Evolutionary conservation across 2,888 invertebrate species (phyloP), one percentile per base, ranked within the genome.

Genomic region (Parasteatoda lunata): DNA sequence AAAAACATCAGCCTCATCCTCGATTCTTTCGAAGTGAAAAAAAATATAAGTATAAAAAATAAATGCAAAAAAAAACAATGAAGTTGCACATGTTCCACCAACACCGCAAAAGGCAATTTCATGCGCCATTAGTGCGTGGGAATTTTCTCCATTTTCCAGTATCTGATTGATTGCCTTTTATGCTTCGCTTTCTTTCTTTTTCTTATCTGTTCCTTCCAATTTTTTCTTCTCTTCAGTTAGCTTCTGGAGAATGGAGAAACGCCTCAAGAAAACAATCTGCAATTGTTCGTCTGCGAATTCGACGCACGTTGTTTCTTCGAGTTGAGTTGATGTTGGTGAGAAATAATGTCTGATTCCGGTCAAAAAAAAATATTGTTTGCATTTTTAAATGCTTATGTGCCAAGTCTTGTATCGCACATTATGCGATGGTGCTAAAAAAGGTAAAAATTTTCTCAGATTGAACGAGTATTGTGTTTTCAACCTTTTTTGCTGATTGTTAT

Each of bases 51-150:
- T 59, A 59, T 9, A 45, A 64, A 66, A 69, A 65, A 72, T 30
- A 78, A 52, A 52, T 47, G 69, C 11, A 77, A 52, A 66, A 79
- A 71, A 81, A 81, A 81, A 75, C 59, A 75, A 49, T 30, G 59
- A 75, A 76, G 75, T 69, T 81, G 81, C 75, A 75, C 81, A 75
- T 81, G 84, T 84, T 73, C 77, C 64, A 79, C 84, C 73, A 75
- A 73, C 84, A 84, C 84, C 84, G 84, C 84, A 84, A 79, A 79
- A 84, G 78, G 72, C 84, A 84, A 84, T 84, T 84, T 84, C 84
- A 84, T 77, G 84, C 84, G 78, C 84, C 84, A 84, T 84, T 84
- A 84, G 78, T 73, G 84, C 84, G 84, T 84, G 84, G 84, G 84
- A 84, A 84, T 84, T 84, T 84, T 79, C 83, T 77, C 77, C 83